Evolutionary conservation across 2,113 vertebrate species (phyloP).

Genomic region (Origma solitaria): DNA sequence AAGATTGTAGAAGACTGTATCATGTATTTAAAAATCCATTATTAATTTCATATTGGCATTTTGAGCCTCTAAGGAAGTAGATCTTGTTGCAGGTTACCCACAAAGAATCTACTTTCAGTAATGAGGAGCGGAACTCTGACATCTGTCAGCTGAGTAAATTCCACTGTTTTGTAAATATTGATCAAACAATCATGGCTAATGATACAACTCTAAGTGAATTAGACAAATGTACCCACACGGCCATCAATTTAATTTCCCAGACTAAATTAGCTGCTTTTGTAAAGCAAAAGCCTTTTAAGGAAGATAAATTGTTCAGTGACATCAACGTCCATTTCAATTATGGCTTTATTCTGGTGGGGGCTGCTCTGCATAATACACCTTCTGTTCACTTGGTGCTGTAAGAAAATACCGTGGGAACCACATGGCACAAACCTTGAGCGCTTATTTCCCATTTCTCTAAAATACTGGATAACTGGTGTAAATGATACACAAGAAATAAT

Average conservation of each 20-base stretch:
- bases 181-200: slow-evolving; percentile 67
- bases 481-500: neutral
- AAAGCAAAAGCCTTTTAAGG: slow-evolving; percentile 51
- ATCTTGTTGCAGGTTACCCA: neutral
- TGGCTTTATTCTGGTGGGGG: neutral
- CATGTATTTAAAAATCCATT: neutral
- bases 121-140: slow-evolving; percentile 17
- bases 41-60: slow-evolving; percentile 10
- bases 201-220: slow-evolving; percentile 65
- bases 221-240: slow-evolving; percentile 59
- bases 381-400: neutral
- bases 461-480: neutral
- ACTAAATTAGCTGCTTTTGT: slow-evolving; percentile 56
- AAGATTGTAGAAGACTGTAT: neutral
- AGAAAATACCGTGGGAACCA: neutral
- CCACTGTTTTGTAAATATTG: slow-evolving; percentile 65
- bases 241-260: slow-evolving; percentile 66
- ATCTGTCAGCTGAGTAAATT: slow-evolving; percentile 57
- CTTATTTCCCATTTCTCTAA: neutral
- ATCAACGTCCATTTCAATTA: slow-evolving; percentile 54
- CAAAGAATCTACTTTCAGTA: slow-evolving; percentile 10
- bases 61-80: neutral
- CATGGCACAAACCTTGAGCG: no score
- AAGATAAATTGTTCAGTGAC: slow-evolving; percentile 59
- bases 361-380: neutral